Evolutionary conservation across 2,113 vertebrate species (phyloP).

Genomic region (Dryoscopus gambensis): DNA sequence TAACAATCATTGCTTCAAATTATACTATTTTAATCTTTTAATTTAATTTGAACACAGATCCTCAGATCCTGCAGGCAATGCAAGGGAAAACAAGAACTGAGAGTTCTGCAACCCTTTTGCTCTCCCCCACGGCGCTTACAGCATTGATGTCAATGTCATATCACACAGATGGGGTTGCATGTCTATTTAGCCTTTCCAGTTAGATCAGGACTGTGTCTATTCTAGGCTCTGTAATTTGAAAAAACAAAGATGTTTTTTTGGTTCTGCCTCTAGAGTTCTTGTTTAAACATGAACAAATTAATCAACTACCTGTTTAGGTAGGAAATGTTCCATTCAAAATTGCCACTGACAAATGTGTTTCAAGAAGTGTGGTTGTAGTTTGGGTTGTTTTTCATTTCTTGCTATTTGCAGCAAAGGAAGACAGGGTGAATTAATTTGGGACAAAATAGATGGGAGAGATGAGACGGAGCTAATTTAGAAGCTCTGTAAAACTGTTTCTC

Average conservation of each 20-base stretch:
- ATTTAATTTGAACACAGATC: not conserved
- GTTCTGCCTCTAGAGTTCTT: not conserved
- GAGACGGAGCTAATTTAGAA: constrained; percentile 28
- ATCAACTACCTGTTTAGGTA: not conserved
- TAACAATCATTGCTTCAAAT: not conserved
- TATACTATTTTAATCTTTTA: not conserved
- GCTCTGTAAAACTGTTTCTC: not conserved
- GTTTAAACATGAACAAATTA: constrained; percentile 12
- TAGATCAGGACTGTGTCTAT: not conserved
- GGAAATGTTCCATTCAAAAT: constrained; percentile 21
- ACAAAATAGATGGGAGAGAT: not conserved
- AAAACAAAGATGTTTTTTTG: not conserved
- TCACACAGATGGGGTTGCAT: not conserved
- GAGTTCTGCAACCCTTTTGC: not conserved
- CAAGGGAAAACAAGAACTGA: not conserved
- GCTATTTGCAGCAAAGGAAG: not conserved
- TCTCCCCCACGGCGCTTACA: not conserved
- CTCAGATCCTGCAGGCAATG: not conserved
- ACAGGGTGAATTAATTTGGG: constrained; percentile 16
- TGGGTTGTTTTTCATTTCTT: constrained; percentile 32
- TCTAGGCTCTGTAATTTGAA: not conserved
- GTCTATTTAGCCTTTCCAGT: not conserved
- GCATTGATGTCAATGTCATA: too few species aligned
- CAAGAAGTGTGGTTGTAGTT: not conserved
- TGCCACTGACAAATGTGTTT: constrained; percentile 3